These are phyloP conservation scores for Bhutanitis thaidina DNA, from an alignment of 2,888 invertebrate genomes.

Conservation along the genomic window DNA sequence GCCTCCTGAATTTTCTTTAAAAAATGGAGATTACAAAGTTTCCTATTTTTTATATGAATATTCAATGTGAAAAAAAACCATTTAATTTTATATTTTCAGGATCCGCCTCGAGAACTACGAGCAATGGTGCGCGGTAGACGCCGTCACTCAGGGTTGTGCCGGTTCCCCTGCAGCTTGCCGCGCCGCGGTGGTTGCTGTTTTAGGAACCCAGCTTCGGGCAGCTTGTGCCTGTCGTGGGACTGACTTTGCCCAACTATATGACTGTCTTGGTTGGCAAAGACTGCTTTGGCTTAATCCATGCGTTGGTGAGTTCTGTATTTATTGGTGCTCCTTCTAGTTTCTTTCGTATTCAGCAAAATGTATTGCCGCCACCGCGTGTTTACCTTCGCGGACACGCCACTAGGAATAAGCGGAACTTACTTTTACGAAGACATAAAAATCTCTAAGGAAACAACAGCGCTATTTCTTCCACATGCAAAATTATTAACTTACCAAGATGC, in stretches of 20 bases:
- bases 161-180: conserved; percentile 92
- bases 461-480: too few relatives aligned
- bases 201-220: conserved; percentile 93
- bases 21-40: too few relatives aligned
- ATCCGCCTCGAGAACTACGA: conserved; percentile 91
- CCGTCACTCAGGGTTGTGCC: conserved; percentile 93
- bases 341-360: too few relatives aligned
- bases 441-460: too few relatives aligned
- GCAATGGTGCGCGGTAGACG: conserved; percentile 94
- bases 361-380: too few relatives aligned
- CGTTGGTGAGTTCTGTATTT: conserved; percentile 85
- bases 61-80: background rate
- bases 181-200: conserved; percentile 90
- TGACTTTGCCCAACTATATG: conserved; percentile 90
- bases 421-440: too few relatives aligned
- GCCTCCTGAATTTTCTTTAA: too few relatives aligned
- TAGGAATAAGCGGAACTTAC: too few relatives aligned
- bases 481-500: too few relatives aligned
- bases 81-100: conserved; percentile 66
- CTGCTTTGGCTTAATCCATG: conserved; percentile 95
- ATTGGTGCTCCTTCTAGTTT: background rate
- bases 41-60: too few relatives aligned
- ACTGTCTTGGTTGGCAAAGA: conserved; percentile 94
- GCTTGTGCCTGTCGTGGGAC: conserved; percentile 94
- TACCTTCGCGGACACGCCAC: too few relatives aligned